phyloP scores from a whole-genome alignment of 2,888 invertebrate genomes.

The Cryptocheilus praepositus region DNA sequence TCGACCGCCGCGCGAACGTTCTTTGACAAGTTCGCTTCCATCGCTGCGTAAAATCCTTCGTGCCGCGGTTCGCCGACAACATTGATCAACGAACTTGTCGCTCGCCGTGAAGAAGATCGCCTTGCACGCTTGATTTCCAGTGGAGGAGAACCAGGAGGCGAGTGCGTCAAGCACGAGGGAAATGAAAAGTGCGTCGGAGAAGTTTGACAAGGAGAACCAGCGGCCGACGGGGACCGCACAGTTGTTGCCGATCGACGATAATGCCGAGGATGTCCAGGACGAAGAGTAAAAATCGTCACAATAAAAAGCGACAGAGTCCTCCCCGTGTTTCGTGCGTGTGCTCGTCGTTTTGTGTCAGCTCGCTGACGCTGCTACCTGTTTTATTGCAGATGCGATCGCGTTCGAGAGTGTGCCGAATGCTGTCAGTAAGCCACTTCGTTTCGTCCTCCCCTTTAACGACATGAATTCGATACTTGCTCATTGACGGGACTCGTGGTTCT shows the following conservation, averaged over 20 bases:
- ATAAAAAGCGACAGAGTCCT: slow-evolving; percentile 39
- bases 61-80: no score
- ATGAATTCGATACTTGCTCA: no score
- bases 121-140: no score
- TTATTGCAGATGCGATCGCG: no score
- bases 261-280: slow-evolving; percentile 43
- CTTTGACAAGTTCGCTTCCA: no score
- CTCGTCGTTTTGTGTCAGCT: slow-evolving; percentile 39
- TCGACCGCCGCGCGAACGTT: no score
- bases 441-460: no score
- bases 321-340: slow-evolving; percentile 48
- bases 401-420: no score
- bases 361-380: slow-evolving; percentile 9
- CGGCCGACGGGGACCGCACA: slow-evolving; percentile 46
- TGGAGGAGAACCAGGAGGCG: slow-evolving; percentile 13
- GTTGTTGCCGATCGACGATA: slow-evolving; percentile 24
- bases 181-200: slow-evolving; percentile 48
- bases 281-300: slow-evolving; percentile 56
- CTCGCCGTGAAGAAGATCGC: no score
- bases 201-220: slow-evolving; percentile 59
- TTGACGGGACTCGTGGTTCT: no score
- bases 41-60: not conserved
- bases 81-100: no score
- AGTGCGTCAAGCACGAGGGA: slow-evolving; percentile 1
- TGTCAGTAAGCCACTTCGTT: no score